phyloP scores from a whole-genome alignment of 1,140 invertebrate genomes.

The Camponotus vicinus region DNA sequence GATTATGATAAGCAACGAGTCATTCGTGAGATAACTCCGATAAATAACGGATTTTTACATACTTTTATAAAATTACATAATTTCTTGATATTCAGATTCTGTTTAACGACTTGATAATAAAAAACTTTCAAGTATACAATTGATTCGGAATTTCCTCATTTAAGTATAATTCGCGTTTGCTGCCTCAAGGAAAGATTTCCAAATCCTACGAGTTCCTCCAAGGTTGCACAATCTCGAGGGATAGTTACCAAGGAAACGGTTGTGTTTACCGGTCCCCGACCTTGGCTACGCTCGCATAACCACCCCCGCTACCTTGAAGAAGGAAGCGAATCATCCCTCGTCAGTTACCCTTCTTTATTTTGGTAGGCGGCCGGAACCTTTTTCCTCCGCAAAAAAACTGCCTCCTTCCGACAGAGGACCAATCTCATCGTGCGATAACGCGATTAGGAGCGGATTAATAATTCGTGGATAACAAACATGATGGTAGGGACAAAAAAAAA shows the following conservation, averaged over 20 bases:
- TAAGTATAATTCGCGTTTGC: not conserved
- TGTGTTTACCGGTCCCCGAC: slow-evolving; percentile 81
- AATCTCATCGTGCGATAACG: slow-evolving; percentile 18
- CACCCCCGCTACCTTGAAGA: slow-evolving; percentile 62
- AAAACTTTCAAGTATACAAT: not conserved
- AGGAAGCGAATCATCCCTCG: slow-evolving; percentile 25
- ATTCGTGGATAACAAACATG: slow-evolving; percentile 18
- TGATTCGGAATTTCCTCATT: not conserved
- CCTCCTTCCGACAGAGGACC: not conserved
- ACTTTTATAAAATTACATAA: not conserved
- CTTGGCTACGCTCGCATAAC: slow-evolving; percentile 81
- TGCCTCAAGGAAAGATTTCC: slow-evolving; percentile 45
- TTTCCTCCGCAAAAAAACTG: slow-evolving; percentile 52
- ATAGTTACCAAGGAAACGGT: slow-evolving; percentile 81
- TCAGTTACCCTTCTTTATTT: slow-evolving; percentile 4
- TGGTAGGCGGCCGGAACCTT: not conserved
- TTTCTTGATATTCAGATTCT: not conserved
- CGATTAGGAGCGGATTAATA: slow-evolving; percentile 38
- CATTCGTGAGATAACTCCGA: not conserved
- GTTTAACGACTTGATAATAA: not conserved
- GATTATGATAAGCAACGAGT: not conserved
- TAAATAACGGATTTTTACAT: not conserved
- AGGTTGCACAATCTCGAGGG: slow-evolving; percentile 72
- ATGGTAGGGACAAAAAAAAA: not conserved
- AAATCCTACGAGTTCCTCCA: slow-evolving; percentile 69